A percentile compares a stretch with the other conserved stretches of the same genome.
Evolutionary conservation across 2,888 invertebrate species (phyloP).

Genomic region (Ischnura elegans): DNA sequence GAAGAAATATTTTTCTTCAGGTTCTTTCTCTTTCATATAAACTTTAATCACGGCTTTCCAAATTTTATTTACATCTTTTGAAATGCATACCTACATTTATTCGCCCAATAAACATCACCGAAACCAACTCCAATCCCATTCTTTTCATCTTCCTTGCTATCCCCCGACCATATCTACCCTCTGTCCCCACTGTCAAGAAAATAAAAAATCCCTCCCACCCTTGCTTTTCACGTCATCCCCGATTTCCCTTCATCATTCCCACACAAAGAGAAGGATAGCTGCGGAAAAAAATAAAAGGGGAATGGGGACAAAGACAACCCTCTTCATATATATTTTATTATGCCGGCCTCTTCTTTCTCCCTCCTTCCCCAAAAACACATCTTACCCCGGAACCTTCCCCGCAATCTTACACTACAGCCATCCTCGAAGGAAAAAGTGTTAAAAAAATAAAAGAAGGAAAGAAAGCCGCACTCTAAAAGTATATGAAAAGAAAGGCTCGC

Average conservation of each 20-base stretch:
- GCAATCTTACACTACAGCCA: background rate
- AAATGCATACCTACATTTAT: conserved; percentile 6
- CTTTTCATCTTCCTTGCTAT: background rate
- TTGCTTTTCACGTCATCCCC: conserved; percentile 16
- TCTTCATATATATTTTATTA: background rate
- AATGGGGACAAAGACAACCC: background rate
- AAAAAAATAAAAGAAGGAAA: background rate
- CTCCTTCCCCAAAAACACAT: background rate
- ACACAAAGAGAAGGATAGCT: background rate
- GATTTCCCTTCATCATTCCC: conserved; percentile 29
- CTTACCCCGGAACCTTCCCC: background rate
- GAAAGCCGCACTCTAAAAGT: background rate
- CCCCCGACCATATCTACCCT: background rate
- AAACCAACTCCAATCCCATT: background rate
- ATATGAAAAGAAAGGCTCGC: no score
- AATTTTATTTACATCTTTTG: background rate
- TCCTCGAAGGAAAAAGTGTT: background rate
- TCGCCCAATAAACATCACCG: background rate
- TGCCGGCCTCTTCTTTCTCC: background rate
- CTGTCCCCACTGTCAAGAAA: background rate
- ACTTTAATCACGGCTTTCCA: background rate
- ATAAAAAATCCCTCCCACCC: background rate
- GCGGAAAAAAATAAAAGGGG: background rate
- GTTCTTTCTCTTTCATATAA: background rate
- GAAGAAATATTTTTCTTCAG: no score